Evolutionary conservation across 2,888 invertebrate genomes (phyloP), one percentile per base, ranked within the genome.

Genomic region (Diploptera punctata): DNA sequence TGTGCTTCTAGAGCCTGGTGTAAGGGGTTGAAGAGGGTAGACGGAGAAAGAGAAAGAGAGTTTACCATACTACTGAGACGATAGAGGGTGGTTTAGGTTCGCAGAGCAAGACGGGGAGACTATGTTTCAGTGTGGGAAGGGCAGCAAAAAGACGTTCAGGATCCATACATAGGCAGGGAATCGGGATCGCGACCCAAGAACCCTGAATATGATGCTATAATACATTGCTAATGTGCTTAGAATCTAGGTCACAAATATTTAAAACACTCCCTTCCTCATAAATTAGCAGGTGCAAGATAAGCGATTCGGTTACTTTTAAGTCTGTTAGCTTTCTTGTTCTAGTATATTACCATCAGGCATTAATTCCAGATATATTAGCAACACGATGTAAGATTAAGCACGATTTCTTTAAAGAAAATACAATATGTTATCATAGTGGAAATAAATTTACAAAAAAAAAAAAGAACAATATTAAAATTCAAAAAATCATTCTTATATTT

Each of bases 31-130:
- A n/a, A 21, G 54, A 31, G 54, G 47, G 26, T 26, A 43, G 68
- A 21, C 16, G 38, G 3, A 54, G 68, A 54, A 18, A 61, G 43
- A 29, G 26, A 19, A 60, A 61, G 61, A 31, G 24, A 29, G 61
- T 65, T 65, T 65, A 57, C 57, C 57, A 57, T 57, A 57, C 54
- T 54, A 54, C 44, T 65, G 65, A 43, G 44, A 65, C 47, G 65
- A 65, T 57, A 65, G 65, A 65, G 65, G 65, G 47, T 47, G 47
- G 65, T 65, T 65, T 65, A 29, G 65, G 65, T 65, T 65, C 65
- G 19, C 65, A 47, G 65, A 65, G 65, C 44, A 47, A 65, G 47
- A 47, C 33, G 47, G 47, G n/a, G 29, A 29, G 57, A 29, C 26
- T 21, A 16, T 57, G 26, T n/a, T 29, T 57, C 13, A 5, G n/a